phyloP scores from a whole-genome alignment of 2,888 invertebrate species.

The Acanthococcus lagerstroemiae region DNA sequence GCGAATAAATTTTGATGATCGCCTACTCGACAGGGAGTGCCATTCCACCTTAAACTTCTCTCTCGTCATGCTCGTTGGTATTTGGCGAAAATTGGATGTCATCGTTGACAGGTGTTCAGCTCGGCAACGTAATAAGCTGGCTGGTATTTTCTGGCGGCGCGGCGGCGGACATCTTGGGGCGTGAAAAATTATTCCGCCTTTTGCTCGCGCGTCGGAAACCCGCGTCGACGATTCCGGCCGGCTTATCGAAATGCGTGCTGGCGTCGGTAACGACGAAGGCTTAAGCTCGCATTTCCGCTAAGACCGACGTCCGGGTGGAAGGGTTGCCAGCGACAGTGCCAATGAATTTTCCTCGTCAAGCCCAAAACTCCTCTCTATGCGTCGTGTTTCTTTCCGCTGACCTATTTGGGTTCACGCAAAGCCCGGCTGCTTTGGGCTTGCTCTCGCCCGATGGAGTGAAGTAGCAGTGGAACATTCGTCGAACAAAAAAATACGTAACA shows the following conservation, averaged over 20 bases:
- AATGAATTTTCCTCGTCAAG: not conserved
- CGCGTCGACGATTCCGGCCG: not conserved
- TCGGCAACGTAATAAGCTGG: not conserved
- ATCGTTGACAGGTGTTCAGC: conserved; percentile 20
- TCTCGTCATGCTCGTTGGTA: conserved; percentile 4
- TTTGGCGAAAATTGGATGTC: conserved; percentile 25
- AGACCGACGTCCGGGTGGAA: no score
- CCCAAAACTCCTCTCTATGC: no score
- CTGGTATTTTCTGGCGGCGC: not conserved
- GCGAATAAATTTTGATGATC: not conserved
- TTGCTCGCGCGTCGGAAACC: no score
- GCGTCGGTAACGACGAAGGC: no score
- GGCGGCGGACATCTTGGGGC: not conserved
- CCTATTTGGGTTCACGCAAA: no score
- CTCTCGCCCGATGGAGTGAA: no score
- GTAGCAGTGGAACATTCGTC: no score
- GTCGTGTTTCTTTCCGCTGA: no score
- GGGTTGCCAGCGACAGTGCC: not conserved
- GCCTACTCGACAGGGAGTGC: not conserved
- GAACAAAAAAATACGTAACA: no score
- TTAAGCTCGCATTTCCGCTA: no score
- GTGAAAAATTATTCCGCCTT: not conserved
- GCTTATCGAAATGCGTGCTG: not conserved
- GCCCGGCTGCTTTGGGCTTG: no score
- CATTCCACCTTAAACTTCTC: not conserved